Conservation (phyloP, 2,113 vertebrate genomes). For the Coptodon bakossiorum region DNA sequence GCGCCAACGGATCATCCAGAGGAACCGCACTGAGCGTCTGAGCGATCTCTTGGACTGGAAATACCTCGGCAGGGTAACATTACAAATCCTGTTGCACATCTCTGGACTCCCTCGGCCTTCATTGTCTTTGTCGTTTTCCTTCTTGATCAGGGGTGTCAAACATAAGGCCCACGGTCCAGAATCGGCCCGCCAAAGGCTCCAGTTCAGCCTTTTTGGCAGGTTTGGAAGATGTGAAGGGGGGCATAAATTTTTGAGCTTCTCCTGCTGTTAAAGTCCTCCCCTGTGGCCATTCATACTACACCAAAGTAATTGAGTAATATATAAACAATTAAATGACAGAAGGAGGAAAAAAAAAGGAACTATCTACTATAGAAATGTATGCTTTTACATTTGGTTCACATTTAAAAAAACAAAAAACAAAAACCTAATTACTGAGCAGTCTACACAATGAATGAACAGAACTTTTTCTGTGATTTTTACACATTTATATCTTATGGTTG, state of each 20-base stretch:
- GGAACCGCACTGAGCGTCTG: slow-evolving; percentile 89
- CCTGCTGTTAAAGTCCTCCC: neutral
- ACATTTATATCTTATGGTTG: neutral
- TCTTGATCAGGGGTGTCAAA: neutral
- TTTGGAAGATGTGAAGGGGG: neutral
- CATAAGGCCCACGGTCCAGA: neutral
- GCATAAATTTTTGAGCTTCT: neutral
- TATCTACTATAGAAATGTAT: neutral
- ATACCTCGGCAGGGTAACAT: slow-evolving; percentile 87
- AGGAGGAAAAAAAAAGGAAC: neutral
- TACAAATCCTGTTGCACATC: neutral
- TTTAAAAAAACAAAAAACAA: neutral
- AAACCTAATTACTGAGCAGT: neutral
- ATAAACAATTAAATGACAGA: neutral
- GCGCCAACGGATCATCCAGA: slow-evolving; percentile 88
- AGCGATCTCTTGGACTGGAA: slow-evolving; percentile 92
- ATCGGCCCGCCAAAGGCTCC: neutral
- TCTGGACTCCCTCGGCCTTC: neutral
- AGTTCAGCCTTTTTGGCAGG: neutral
- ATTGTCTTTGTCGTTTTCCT: neutral
- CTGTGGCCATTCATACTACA: neutral
- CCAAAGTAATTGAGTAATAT: neutral
- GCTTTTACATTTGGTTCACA: neutral
- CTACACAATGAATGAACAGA: neutral
- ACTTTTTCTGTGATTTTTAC: neutral